Conservation (phyloP, 1,140 invertebrate genomes). For the Oedothorax gibbosus region DNA sequence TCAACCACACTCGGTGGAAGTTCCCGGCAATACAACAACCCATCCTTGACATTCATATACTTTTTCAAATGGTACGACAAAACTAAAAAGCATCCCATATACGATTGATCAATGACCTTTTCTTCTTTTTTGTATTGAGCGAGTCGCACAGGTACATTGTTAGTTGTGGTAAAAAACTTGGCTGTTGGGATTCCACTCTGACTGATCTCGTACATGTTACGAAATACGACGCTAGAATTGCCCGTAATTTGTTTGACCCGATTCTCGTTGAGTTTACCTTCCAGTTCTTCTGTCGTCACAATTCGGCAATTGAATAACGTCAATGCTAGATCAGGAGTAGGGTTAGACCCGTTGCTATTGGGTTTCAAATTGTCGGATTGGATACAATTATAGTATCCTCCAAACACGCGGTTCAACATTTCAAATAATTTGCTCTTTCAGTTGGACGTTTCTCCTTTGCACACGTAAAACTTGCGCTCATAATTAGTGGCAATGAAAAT, state of each 20-base stretch:
- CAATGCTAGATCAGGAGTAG: constrained; percentile 8
- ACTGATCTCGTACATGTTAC: constrained; percentile 8
- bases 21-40: not conserved
- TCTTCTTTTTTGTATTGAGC: not conserved
- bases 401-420: not conserved
- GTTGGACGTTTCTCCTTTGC: not conserved
- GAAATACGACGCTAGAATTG: not conserved
- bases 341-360: not conserved
- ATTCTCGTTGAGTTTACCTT: constrained; percentile 25
- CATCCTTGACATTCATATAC: not conserved
- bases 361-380: constrained; percentile 16
- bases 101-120: constrained; percentile 2
- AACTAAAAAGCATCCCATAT: constrained; percentile 5
- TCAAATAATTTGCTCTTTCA: constrained; percentile 46
- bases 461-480: constrained; percentile 28
- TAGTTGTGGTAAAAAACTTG: constrained; percentile 23
- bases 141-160: not conserved
- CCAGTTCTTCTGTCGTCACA: constrained; percentile 15
- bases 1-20: not conserved
- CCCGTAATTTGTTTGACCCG: constrained; percentile 37
- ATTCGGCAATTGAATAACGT: not conserved
- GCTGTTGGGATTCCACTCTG: constrained; percentile 11
- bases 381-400: constrained; percentile 1
- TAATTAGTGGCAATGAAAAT: constrained; percentile 41
- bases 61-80: not conserved